These are phyloP conservation scores for Fistularia tabacaria DNA, from an alignment of 2,797 vertebrate species.

Conservation along the genomic window DNA sequence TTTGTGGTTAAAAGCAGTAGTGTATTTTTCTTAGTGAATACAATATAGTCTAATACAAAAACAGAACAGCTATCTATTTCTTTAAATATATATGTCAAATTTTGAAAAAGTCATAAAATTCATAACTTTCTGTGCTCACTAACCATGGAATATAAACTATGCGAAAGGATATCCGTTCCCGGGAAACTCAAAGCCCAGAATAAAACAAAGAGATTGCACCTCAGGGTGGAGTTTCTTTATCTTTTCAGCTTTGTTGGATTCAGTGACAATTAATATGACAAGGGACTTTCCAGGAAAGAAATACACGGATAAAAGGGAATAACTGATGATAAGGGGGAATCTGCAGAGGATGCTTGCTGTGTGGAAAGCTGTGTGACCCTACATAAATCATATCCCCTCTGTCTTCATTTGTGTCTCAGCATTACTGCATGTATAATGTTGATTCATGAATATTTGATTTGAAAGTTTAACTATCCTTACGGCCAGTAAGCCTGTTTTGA, in stretches of 20 bases:
- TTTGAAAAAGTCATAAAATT: conserved; percentile 1
- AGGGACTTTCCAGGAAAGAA: conserved; percentile 33
- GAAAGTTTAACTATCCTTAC: conserved; percentile 17
- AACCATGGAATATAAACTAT: too few species aligned
- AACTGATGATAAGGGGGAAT: conserved; percentile 16
- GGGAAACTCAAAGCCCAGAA: too few species aligned
- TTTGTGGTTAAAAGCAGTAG: too few species aligned
- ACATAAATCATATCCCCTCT: conserved; percentile 43
- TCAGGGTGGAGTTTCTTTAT: too few species aligned
- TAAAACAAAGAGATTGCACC: too few species aligned
- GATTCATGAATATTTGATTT: conserved; percentile 49
- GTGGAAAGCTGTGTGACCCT: conserved; percentile 35
- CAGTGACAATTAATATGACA: conserved; percentile 23
- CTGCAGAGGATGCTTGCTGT: conserved; percentile 24
- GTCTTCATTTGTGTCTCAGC: conserved; percentile 10
- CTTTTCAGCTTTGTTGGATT: conserved; percentile 1
- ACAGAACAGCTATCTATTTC: conserved; percentile 42
- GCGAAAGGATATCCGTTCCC: too few species aligned
- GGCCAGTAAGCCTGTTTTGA: conserved; percentile 12
- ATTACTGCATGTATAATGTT: conserved; percentile 36
- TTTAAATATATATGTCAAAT: conserved; percentile 10
- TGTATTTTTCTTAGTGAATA: too few species aligned
- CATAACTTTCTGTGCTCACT: too few species aligned
- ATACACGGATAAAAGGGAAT: conserved; percentile 34
- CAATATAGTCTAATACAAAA: too few species aligned